Percentiles rank a stretch among this genome's conserved stretches.
These are phyloP conservation scores for Hydroisotoma schaefferi DNA, from an alignment of 2,888 invertebrate genomes.

Conservation along the genomic window DNA sequence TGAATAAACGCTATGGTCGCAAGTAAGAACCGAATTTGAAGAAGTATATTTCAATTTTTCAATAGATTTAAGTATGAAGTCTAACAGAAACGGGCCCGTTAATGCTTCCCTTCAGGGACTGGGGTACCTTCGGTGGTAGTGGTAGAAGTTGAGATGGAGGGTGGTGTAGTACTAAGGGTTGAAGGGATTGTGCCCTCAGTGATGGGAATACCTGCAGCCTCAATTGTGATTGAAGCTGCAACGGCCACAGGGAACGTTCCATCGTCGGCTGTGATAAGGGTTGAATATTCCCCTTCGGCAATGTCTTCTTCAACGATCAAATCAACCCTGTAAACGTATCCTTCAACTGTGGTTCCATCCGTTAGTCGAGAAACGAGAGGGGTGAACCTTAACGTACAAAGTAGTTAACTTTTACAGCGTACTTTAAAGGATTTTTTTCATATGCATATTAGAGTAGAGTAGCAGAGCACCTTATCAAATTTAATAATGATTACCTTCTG, in stretches of 20 bases:
- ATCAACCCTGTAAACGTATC: constrained; percentile 4
- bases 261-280: constrained; percentile 8
- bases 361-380: neutral
- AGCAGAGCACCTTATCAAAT: no score
- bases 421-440: no score
- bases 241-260: neutral
- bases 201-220: neutral
- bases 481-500: no score
- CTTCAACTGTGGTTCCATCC: neutral
- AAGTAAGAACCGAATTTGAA: no score
- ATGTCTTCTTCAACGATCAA: neutral
- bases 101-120: neutral
- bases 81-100: no score
- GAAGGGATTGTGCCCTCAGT: neutral
- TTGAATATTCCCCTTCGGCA: neutral
- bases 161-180: neutral
- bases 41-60: no score
- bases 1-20: no score
- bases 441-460: no score
- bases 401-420: no score
- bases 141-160: neutral
- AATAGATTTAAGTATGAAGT: no score
- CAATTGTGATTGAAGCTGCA: neutral
- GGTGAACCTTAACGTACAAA: no score
- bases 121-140: neutral